Percentiles rank a stretch among this genome's conserved stretches.
Evolutionary conservation across 2,797 vertebrate species (phyloP).

Genomic region (Nyctibius grandis): DNA sequence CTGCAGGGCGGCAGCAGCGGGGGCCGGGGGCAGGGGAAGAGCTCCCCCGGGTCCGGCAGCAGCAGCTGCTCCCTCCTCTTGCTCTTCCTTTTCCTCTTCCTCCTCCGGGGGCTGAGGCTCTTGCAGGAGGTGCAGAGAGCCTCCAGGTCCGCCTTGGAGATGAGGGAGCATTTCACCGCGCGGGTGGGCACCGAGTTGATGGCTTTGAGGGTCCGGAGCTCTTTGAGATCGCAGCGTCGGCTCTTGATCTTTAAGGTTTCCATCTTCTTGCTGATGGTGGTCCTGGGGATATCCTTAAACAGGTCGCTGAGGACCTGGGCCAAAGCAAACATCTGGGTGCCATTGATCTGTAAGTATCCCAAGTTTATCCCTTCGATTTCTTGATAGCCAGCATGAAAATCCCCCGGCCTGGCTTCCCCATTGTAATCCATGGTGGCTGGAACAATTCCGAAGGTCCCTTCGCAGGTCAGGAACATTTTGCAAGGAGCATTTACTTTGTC

Average conservation of each 20-base stretch:
- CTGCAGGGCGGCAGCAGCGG: not conserved
- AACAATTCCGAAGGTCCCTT: slow-evolving; percentile 25
- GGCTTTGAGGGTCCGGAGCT: slow-evolving; percentile 71
- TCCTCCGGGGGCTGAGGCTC: slow-evolving; percentile 31
- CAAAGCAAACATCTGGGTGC: slow-evolving; percentile 70
- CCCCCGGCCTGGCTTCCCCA: slow-evolving; percentile 12
- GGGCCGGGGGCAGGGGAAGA: slow-evolving; percentile 1
- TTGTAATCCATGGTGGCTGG: slow-evolving; percentile 31
- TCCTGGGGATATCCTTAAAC: slow-evolving; percentile 66
- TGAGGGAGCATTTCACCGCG: slow-evolving; percentile 70
- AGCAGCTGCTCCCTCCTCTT: slow-evolving; percentile 16
- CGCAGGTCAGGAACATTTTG: slow-evolving; percentile 66
- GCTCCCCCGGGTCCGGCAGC: not conserved
- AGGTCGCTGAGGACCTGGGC: slow-evolving; percentile 70
- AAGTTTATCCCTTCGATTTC: slow-evolving; percentile 65
- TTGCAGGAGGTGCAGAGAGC: slow-evolving; percentile 64
- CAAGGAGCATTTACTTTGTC: slow-evolving; percentile 6
- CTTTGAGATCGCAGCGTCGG: slow-evolving; percentile 66
- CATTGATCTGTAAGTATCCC: slow-evolving; percentile 71
- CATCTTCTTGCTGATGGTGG: slow-evolving; percentile 70
- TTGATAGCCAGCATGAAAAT: slow-evolving; percentile 61
- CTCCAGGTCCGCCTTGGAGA: slow-evolving; percentile 69
- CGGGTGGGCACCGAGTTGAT: slow-evolving; percentile 65
- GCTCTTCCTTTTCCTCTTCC: slow-evolving; percentile 52
- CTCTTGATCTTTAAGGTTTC: slow-evolving; percentile 68